A percentile compares a stretch with the other conserved stretches of the same genome.
These are phyloP conservation scores for Aspidapion aeneum DNA, from an alignment of 2,888 invertebrate species.

Conservation along the genomic window DNA sequence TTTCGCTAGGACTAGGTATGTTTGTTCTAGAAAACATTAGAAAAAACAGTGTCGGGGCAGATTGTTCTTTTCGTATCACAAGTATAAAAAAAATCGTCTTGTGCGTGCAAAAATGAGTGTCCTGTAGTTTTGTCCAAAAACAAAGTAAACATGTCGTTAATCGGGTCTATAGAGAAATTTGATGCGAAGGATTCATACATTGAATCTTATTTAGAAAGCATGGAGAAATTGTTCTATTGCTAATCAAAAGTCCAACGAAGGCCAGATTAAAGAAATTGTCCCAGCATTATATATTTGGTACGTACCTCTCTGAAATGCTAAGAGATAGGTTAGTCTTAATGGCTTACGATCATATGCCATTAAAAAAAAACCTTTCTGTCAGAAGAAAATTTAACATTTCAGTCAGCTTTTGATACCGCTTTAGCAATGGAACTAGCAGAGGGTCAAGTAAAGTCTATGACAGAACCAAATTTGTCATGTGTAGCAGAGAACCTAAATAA, in stretches of 20 bases:
- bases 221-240: too few relatives aligned
- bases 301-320: constrained; percentile 28
- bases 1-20: too few relatives aligned
- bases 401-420: constrained; percentile 8
- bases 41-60: too few relatives aligned
- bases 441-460: constrained; percentile 15
- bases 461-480: not conserved
- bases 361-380: constrained; percentile 22
- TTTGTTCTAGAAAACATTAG: too few relatives aligned
- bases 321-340: constrained; percentile 27
- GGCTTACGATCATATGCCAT: constrained; percentile 21
- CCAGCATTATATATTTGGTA: constrained; percentile 28
- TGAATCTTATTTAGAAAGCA: constrained; percentile 27
- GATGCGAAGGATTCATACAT: constrained; percentile 18
- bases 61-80: too few relatives aligned
- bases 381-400: constrained; percentile 13
- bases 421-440: constrained; percentile 16
- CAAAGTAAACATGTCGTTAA: constrained; percentile 21
- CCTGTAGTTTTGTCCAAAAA: too few relatives aligned
- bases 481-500: constrained; percentile 1
- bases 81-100: too few relatives aligned
- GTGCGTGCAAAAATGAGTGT: too few relatives aligned
- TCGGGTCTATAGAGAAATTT: constrained; percentile 23
- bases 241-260: too few relatives aligned
- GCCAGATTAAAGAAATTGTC: constrained; percentile 29